A percentile compares a stretch with the other conserved stretches of the same genome.
Conservation (phyloP, 2,888 invertebrate species). For the Lysandra coridon region DNA sequence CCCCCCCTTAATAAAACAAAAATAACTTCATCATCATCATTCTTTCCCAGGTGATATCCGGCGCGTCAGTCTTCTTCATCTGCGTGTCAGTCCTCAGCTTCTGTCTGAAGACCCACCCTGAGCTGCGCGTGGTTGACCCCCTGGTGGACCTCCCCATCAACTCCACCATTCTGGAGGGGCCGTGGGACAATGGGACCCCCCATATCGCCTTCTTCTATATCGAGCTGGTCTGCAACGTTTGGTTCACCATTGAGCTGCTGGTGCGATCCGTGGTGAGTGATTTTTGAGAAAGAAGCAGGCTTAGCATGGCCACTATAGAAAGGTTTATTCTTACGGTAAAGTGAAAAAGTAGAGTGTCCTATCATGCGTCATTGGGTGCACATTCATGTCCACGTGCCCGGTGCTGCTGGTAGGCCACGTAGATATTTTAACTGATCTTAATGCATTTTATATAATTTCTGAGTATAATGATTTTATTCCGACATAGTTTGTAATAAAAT, state of each 20-base stretch:
- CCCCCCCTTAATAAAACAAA: too few species aligned
- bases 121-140: slow-evolving; percentile 83
- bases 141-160: slow-evolving; percentile 44
- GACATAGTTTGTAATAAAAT: too few species aligned
- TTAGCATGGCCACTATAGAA: too few species aligned
- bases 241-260: slow-evolving; percentile 96
- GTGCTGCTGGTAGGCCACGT: too few species aligned
- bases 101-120: slow-evolving; percentile 97
- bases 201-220: slow-evolving; percentile 93
- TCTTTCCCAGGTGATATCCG: slow-evolving; percentile 89
- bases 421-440: too few species aligned
- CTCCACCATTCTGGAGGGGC: slow-evolving; percentile 47
- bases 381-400: too few species aligned
- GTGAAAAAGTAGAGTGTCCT: too few species aligned
- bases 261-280: slow-evolving; percentile 91
- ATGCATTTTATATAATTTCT: too few species aligned
- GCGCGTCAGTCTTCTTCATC: slow-evolving; percentile 97
- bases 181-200: slow-evolving; percentile 81
- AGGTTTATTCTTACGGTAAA: too few species aligned
- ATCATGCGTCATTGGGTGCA: too few species aligned
- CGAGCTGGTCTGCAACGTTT: slow-evolving; percentile 95
- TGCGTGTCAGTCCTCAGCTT: slow-evolving; percentile 97
- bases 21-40: neutral
- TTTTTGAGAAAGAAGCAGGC: neutral
- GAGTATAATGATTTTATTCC: too few species aligned